Conservation (phyloP, 2,113 vertebrate genomes). For the Xenus cinereus region DNA sequence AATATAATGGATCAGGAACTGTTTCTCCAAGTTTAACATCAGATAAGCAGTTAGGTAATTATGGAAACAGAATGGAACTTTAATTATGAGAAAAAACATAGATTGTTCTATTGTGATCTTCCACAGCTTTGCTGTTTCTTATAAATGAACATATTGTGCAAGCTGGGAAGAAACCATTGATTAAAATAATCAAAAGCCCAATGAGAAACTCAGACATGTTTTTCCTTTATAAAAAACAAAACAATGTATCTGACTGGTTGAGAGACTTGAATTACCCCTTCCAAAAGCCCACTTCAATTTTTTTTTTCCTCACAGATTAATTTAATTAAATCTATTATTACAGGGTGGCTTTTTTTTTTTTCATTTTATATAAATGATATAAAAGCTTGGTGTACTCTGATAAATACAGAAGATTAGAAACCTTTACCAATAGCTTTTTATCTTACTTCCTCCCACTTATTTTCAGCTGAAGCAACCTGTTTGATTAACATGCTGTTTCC, state of each 20-base stretch:
- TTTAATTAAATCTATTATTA: constrained; percentile 26
- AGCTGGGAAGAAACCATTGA: constrained; percentile 8
- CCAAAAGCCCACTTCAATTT: neutral
- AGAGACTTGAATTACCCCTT: neutral
- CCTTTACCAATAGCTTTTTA: neutral
- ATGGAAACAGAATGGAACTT: constrained; percentile 18
- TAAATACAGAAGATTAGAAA: neutral
- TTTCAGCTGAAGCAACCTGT: neutral
- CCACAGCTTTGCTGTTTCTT: neutral
- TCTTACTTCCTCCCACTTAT: neutral
- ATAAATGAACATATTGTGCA: constrained; percentile 32
- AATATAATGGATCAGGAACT: neutral
- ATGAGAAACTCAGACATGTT: neutral
- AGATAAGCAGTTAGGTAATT: constrained; percentile 49
- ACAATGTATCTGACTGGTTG: neutral
- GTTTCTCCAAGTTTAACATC: neutral
- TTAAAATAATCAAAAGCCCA: constrained; percentile 30
- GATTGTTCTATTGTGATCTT: constrained; percentile 44
- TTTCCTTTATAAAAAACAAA: constrained; percentile 10
- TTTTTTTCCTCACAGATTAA: neutral
- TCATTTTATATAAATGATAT: neutral
- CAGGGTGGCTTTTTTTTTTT: neutral
- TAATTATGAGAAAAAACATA: neutral
- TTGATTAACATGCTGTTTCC: neutral
- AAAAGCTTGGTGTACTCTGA: neutral